Evolutionary conservation across 2,113 vertebrate genomes (phyloP).

Genomic region (Lampris megalopsis): DNA sequence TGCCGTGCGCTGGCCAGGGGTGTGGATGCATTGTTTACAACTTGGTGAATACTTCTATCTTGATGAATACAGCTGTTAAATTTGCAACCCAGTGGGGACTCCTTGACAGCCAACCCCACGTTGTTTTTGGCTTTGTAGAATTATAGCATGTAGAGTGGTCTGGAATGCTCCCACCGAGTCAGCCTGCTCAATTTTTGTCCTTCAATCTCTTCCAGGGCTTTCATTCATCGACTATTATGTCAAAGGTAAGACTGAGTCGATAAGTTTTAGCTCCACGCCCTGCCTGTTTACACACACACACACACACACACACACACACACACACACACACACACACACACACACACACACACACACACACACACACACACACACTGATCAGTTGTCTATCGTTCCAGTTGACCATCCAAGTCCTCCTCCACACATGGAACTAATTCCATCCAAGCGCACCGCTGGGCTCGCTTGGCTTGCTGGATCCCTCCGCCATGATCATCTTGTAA

Average conservation of each 20-base stretch:
- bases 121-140: conserved; percentile 29
- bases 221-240: conserved; percentile 52
- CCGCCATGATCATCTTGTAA: conserved; percentile 42
- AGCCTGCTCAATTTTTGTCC: conserved; percentile 49
- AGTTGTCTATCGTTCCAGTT: conserved; percentile 40
- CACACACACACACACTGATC: conserved; percentile 13
- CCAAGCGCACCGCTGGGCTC: conserved; percentile 16
- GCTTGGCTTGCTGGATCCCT: conserved; percentile 16
- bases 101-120: not conserved
- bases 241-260: conserved; percentile 45
- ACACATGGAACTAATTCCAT: conserved; percentile 66
- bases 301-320: too few relatives aligned
- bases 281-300: conserved; percentile 49
- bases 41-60: not conserved
- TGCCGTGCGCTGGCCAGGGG: too few relatives aligned
- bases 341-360: not conserved
- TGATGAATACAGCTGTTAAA: conserved; percentile 18
- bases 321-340: too few relatives aligned
- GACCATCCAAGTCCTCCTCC: not conserved
- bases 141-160: conserved; percentile 39
- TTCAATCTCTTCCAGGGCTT: conserved; percentile 34
- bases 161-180: conserved; percentile 44
- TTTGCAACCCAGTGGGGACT: not conserved
- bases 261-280: conserved; percentile 21
- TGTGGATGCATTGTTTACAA: not conserved